A percentile compares a stretch with the other conserved stretches of the same genome.
These are phyloP conservation scores for Sebastes cheni DNA, from an alignment of 2,797 vertebrate species.

Conservation along the genomic window DNA sequence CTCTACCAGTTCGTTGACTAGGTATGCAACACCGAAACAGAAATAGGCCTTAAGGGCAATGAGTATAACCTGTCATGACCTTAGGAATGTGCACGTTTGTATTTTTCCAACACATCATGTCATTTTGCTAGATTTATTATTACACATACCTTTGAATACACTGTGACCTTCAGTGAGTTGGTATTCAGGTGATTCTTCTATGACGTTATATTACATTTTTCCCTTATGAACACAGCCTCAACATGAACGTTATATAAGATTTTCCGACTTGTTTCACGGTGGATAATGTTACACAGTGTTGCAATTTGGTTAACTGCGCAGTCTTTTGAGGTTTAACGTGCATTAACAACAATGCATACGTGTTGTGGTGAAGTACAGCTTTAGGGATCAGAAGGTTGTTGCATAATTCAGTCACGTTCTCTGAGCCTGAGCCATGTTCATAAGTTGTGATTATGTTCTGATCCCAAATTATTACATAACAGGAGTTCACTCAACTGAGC, in stretches of 20 bases:
- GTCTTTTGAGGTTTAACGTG: not conserved
- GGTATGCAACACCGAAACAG: no score
- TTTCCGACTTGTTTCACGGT: not conserved
- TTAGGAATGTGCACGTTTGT: no score
- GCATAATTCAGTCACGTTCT: constrained; percentile 23
- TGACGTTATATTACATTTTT: not conserved
- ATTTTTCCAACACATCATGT: no score
- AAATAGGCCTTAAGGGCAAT: no score
- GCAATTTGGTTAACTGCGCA: not conserved
- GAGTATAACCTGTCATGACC: no score
- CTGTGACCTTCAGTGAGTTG: not conserved
- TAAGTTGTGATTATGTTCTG: not conserved
- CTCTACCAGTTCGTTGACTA: no score
- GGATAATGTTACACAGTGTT: not conserved
- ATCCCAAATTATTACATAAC: not conserved
- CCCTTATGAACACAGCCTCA: not conserved
- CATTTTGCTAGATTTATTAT: not conserved
- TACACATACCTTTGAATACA: not conserved
- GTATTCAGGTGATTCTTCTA: not conserved
- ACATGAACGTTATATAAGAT: not conserved
- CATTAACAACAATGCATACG: not conserved
- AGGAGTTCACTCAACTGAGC: not conserved
- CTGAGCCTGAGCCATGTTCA: constrained; percentile 15
- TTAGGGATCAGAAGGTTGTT: constrained; percentile 29
- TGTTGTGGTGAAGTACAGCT: not conserved